Evolutionary conservation across 2,888 invertebrate species (phyloP).

Genomic region (Melanotus villosus): DNA sequence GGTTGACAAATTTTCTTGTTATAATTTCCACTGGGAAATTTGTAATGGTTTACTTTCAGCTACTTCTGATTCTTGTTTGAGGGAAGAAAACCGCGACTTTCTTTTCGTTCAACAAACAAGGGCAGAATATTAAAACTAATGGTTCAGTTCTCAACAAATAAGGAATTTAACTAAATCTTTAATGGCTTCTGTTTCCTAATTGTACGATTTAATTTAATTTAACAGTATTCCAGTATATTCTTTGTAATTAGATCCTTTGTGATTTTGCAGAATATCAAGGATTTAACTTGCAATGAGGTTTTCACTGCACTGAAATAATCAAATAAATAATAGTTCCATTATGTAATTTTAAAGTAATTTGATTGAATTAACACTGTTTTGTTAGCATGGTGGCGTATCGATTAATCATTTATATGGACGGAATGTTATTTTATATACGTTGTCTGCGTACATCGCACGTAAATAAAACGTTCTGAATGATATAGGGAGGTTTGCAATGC

Average conservation of each 20-base stretch:
- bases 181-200: no score
- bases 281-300: background rate
- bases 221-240: no score
- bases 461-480: slow-evolving; percentile 1
- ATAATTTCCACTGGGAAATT: slow-evolving; percentile 16
- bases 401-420: slow-evolving; percentile 19
- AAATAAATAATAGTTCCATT: background rate
- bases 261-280: no score
- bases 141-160: no score
- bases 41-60: slow-evolving; percentile 6
- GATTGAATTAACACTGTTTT: slow-evolving; percentile 20
- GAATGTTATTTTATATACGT: background rate
- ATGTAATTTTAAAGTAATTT: background rate
- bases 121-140: no score
- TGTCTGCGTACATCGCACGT: background rate
- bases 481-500: background rate
- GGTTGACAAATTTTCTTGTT: slow-evolving; percentile 7
- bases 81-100: no score
- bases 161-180: no score
- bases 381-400: background rate
- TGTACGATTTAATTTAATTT: no score
- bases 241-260: no score
- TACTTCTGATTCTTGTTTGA: background rate
- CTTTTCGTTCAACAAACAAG: no score
- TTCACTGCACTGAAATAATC: background rate